Evolutionary conservation across 2,888 invertebrate genomes (phyloP).

Genomic region (Eledona agricola): DNA sequence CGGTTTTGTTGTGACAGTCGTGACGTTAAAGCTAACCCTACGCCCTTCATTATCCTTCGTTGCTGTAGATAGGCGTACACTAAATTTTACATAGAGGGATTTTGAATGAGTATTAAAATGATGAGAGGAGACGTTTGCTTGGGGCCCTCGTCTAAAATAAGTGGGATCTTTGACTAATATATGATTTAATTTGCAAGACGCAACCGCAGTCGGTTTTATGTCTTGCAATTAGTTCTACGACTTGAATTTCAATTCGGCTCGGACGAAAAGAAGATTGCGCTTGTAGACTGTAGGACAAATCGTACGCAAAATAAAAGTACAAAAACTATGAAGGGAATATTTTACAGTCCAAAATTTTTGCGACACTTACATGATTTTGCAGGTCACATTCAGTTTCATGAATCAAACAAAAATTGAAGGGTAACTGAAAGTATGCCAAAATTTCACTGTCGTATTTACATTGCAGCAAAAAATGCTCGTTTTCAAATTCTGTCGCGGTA

Average conservation of each 20-base stretch:
- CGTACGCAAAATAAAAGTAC: no score
- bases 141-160: constrained; percentile 10
- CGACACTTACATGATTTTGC: no score
- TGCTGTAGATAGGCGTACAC: constrained; percentile 11
- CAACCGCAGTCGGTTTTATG: not conserved
- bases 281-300: no score
- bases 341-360: no score
- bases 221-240: constrained; percentile 8
- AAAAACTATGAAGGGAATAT: no score
- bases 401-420: no score
- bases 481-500: no score
- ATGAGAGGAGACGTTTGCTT: constrained; percentile 2
- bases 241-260: constrained; percentile 13
- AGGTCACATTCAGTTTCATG: no score
- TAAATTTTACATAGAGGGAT: constrained; percentile 17
- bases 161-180: constrained; percentile 23
- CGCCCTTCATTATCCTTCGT: constrained; percentile 21
- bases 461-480: no score
- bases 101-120: constrained; percentile 18
- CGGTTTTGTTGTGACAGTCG: constrained; percentile 21
- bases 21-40: constrained; percentile 3
- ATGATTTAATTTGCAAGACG: constrained; percentile 3
- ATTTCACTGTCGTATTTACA: no score
- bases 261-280: no score
- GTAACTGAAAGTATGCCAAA: no score